A percentile compares a stretch with the other conserved stretches of the same genome.
Evolutionary conservation across 2,888 invertebrate species (phyloP).

Genomic region (Cyclophora albipunctata): DNA sequence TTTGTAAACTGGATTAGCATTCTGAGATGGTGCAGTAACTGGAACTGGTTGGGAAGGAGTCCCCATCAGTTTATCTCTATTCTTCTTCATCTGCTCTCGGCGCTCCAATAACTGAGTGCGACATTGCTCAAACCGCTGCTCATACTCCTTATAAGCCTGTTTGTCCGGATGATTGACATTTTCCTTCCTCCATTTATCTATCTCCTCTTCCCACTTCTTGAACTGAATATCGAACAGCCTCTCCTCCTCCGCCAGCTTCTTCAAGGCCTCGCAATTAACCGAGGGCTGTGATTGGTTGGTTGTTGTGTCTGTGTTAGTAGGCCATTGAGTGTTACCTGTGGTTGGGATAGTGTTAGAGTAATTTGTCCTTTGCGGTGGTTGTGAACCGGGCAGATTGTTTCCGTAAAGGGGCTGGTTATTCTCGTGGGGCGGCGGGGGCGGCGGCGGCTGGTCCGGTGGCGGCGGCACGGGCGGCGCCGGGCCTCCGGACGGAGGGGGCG

Average conservation of each 20-base stretch:
- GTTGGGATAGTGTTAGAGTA: conserved; percentile 26
- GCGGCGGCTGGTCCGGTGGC: conserved; percentile 41
- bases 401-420: conserved; percentile 58
- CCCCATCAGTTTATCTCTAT: conserved; percentile 55
- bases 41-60: not conserved
- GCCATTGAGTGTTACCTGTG: conserved; percentile 46
- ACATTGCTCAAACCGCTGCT: conserved; percentile 91
- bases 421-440: conserved; percentile 57
- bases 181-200: conserved; percentile 92
- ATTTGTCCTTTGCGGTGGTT: conserved; percentile 25
- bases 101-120: conserved; percentile 85
- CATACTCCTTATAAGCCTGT: conserved; percentile 88
- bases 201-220: conserved; percentile 93
- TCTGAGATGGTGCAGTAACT: conserved; percentile 29
- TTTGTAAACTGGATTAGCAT: conserved; percentile 22
- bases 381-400: conserved; percentile 7
- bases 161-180: conserved; percentile 95
- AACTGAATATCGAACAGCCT: conserved; percentile 92
- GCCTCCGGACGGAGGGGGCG: conserved; percentile 41
- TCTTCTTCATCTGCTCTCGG: conserved; percentile 86
- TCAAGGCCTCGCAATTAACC: conserved; percentile 52
- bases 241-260: conserved; percentile 79
- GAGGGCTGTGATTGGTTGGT: conserved; percentile 13
- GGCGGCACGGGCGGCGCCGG: conserved; percentile 38
- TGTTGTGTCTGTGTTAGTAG: conserved; percentile 28